Percentiles rank a stretch among this genome's conserved stretches.
phyloP scores from a whole-genome alignment of 2,113 vertebrate genomes.

The Otolemur garnettii region DNA sequence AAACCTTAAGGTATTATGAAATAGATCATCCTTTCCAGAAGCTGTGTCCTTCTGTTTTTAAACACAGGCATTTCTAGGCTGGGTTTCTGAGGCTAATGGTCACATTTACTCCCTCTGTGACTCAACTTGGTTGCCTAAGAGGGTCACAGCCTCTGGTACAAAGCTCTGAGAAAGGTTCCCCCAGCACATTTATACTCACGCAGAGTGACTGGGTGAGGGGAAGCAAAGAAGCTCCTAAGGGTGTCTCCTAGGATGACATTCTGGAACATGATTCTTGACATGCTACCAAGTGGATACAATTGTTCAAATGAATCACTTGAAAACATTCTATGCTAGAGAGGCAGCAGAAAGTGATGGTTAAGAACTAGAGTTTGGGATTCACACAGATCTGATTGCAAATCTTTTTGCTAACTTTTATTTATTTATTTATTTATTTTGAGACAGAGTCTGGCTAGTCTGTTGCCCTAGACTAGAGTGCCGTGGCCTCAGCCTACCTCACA shows the following conservation, averaged over 20 bases:
- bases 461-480: not conserved
- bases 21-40: slow-evolving; percentile 49
- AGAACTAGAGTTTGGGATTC: not conserved
- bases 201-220: not conserved
- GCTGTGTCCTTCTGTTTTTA: slow-evolving; percentile 29
- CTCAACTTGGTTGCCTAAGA: slow-evolving; percentile 12
- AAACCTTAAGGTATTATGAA: slow-evolving; percentile 49
- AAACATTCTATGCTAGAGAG: not conserved
- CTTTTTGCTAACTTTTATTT: no score
- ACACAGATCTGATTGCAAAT: not conserved
- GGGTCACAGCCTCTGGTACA: not conserved
- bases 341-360: not conserved
- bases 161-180: not conserved
- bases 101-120: not conserved
- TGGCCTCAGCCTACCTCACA: no score
- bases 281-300: not conserved
- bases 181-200: not conserved
- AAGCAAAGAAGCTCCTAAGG: not conserved
- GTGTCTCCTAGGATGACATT: not conserved
- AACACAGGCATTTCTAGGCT: slow-evolving; percentile 11
- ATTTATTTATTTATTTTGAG: no score
- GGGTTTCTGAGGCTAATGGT: not conserved
- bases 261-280: not conserved
- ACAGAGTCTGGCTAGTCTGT: not conserved
- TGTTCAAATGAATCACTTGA: not conserved